Percentiles rank a stretch among this genome's conserved stretches.
Conservation (phyloP, 2,797 vertebrate species). For the Aphelocoma californica region DNA sequence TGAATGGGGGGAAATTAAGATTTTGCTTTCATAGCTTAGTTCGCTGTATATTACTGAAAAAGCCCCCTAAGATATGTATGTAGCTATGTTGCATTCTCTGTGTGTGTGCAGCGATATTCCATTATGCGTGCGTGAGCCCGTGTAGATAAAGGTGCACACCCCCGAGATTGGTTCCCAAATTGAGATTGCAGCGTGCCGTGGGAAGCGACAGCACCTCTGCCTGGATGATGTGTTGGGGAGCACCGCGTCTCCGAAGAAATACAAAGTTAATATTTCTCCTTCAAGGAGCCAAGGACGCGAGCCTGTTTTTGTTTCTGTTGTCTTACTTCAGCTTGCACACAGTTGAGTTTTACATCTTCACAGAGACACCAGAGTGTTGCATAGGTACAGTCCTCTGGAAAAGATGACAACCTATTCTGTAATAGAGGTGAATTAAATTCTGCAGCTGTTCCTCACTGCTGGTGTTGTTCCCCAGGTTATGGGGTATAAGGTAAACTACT, state of each 20-base stretch:
- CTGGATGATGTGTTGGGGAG: accelerated
- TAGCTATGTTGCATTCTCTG: accelerated
- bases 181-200: accelerated
- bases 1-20: not conserved
- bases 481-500: not conserved
- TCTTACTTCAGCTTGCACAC: accelerated
- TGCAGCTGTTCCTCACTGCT: not conserved
- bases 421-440: accelerated
- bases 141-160: accelerated
- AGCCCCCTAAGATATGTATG: accelerated
- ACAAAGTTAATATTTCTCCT: not conserved
- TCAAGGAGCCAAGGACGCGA: not conserved
- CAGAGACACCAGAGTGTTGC: accelerated
- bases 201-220: not conserved
- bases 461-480: not conserved
- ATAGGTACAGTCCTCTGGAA: not conserved
- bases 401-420: not conserved
- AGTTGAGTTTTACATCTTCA: not conserved
- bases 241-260: not conserved
- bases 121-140: accelerated
- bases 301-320: accelerated
- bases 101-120: not conserved
- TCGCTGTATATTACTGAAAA: accelerated
- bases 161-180: accelerated
- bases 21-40: not conserved